phyloP scores from a whole-genome alignment of 2,888 invertebrate genomes.

The Melinaea marsaeus region DNA sequence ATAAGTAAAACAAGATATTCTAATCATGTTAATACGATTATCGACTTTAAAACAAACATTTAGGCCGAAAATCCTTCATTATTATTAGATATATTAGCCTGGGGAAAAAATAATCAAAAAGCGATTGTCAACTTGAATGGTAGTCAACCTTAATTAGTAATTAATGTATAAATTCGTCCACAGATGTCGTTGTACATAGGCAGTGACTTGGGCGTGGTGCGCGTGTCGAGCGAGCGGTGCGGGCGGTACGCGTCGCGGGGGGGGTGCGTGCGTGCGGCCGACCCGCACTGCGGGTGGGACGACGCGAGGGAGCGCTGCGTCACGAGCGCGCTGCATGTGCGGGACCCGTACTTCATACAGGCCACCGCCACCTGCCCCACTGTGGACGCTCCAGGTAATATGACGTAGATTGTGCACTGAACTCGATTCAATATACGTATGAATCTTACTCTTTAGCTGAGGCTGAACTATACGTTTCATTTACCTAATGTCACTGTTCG shows the following conservation, averaged over 20 bases:
- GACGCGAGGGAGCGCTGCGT: constrained; percentile 85
- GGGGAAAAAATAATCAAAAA: too few species aligned
- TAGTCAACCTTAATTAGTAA: too few species aligned
- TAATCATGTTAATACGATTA: too few species aligned
- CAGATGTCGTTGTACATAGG: constrained; percentile 88
- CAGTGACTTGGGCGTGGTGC: constrained; percentile 81
- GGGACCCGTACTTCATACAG: constrained; percentile 89
- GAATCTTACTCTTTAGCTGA: background rate
- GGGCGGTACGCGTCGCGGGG: constrained; percentile 82
- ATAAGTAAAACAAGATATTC: too few species aligned
- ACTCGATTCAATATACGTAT: background rate
- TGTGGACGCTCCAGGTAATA: constrained; percentile 4
- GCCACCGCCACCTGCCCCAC: constrained; percentile 69
- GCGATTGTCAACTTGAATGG: too few species aligned
- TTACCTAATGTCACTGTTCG: background rate
- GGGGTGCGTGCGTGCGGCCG: constrained; percentile 89
- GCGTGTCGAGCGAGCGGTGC: constrained; percentile 88
- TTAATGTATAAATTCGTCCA: background rate
- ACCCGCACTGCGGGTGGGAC: constrained; percentile 98
- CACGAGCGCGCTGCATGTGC: constrained; percentile 48
- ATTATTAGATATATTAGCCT: too few species aligned
- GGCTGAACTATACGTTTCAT: too few species aligned
- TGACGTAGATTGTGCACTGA: constrained; percentile 14
- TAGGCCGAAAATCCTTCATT: too few species aligned
- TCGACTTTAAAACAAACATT: too few species aligned